Conservation (phyloP, 1,140 invertebrate species). For the Triops cancriformis region DNA sequence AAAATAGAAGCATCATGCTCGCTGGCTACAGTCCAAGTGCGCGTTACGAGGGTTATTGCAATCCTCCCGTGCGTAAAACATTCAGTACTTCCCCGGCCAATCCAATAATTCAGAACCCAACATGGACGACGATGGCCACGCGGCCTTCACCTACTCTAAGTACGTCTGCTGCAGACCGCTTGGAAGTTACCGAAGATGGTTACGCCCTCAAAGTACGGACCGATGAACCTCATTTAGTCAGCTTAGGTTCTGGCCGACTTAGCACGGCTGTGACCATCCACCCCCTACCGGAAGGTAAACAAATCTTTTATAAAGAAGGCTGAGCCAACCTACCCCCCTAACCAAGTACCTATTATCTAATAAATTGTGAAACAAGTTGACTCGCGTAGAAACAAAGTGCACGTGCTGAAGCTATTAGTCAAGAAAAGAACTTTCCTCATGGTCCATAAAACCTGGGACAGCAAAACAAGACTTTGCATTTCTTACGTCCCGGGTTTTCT, state of each 20-base stretch:
- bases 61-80: neutral
- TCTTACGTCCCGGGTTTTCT: no score
- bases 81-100: neutral
- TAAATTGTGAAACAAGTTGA: neutral
- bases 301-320: no score
- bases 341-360: neutral
- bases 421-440: no score
- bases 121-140: neutral
- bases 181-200: constrained; percentile 45
- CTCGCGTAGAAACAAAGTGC: no score
- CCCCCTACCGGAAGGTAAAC: constrained; percentile 70
- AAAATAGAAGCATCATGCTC: neutral
- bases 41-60: neutral
- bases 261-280: constrained; percentile 83
- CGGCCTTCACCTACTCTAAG: constrained; percentile 4
- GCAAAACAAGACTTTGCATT: no score
- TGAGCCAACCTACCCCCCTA: no score
- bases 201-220: constrained; percentile 66
- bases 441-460: no score
- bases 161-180: constrained; percentile 13
- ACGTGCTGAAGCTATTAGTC: no score
- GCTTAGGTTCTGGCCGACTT: constrained; percentile 72
- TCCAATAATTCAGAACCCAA: neutral
- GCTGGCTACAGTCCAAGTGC: constrained; percentile 4
- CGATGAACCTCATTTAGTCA: constrained; percentile 79